Conservation (phyloP, 2,797 vertebrate genomes). For the Anguilla megastoma region DNA sequence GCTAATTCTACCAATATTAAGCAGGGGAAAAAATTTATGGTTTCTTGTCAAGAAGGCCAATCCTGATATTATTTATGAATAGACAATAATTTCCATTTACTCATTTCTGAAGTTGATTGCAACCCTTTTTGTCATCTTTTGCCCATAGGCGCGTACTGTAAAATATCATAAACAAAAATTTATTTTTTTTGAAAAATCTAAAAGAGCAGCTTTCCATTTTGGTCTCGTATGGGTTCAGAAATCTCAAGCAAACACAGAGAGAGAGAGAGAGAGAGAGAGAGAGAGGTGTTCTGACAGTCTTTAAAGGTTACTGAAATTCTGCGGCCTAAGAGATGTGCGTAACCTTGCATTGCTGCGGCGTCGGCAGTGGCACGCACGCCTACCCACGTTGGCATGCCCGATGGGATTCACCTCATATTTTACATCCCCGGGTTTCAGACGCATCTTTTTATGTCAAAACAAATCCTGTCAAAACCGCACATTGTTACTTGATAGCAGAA, state of each 20-base stretch:
- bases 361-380: not conserved
- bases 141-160: not conserved
- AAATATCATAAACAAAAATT: not conserved
- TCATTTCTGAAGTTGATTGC: not conserved
- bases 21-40: not conserved
- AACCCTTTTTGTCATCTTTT: not conserved
- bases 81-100: not conserved
- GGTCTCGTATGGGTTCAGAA: not conserved
- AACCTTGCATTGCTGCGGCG: not conserved
- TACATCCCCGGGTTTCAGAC: not conserved
- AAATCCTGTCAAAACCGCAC: not conserved
- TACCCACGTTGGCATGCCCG: not conserved
- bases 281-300: not conserved
- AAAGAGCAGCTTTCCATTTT: not conserved
- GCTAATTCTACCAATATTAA: not conserved
- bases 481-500: not conserved
- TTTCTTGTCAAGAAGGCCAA: not conserved
- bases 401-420: not conserved
- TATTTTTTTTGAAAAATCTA: not conserved
- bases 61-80: not conserved
- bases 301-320: not conserved
- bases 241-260: slow-evolving; percentile 3
- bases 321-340: not conserved
- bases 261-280: slow-evolving; percentile 6
- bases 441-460: slow-evolving; percentile 17